These are phyloP conservation scores for Turdus rufiventris DNA, from an alignment of 2,113 vertebrate genomes.

Conservation along the genomic window DNA sequence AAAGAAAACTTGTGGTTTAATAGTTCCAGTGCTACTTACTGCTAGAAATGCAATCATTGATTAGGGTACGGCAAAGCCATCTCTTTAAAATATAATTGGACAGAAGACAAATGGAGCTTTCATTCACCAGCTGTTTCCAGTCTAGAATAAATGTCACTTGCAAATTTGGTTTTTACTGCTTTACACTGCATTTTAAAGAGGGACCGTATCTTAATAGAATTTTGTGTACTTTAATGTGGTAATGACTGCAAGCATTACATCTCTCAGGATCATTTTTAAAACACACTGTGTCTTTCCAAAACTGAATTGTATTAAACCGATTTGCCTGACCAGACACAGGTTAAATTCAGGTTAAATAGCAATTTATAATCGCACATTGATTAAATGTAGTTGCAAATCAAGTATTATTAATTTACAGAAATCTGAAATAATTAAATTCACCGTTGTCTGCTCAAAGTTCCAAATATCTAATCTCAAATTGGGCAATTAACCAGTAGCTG, in stretches of 20 bases:
- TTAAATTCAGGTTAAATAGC: background rate
- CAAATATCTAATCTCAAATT: background rate
- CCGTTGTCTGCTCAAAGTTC: background rate
- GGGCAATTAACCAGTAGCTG: background rate
- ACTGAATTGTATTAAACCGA: background rate
- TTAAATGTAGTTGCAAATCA: background rate
- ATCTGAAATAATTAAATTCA: background rate
- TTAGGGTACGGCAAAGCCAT: background rate
- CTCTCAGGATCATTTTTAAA: background rate
- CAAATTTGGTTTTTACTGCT: background rate
- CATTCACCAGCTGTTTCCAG: background rate
- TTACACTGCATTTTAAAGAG: background rate
- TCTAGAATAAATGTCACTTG: background rate
- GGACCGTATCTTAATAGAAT: background rate
- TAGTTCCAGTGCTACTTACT: background rate
- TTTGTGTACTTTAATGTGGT: background rate
- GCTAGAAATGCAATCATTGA: background rate
- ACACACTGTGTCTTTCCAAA: background rate
- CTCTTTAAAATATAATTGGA: background rate
- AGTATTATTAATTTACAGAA: background rate
- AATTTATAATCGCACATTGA: background rate
- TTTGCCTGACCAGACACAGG: background rate
- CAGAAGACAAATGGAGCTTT: constrained; percentile 11
- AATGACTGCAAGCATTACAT: background rate
- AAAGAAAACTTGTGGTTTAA: background rate